Base-by-base conservation (phyloP, 2,113 vertebrate species). In the Rhodinocichla rosea region DNA sequence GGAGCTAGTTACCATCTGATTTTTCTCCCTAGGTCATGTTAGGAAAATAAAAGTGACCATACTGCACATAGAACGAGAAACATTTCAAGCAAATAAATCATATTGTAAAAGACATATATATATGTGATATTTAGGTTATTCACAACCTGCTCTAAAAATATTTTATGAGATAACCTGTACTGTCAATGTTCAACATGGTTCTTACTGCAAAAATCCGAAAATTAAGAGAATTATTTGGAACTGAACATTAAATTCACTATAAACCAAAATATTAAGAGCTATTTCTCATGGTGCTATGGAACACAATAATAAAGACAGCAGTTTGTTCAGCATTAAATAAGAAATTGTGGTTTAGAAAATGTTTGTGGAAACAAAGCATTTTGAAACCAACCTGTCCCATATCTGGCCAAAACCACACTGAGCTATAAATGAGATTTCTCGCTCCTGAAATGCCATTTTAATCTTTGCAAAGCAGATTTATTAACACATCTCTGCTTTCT, bases 311-410 rank as follows among this genome's bases (percentile, higher is more conserved):
- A 92, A 83, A 76, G n/a, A 63, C 19, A 87, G 33, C 26, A 42
- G 40, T 90, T 91, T 90, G 4, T 83, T 92, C 89, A 87, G 27
- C 53, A 83, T 65, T 62, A 95, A 78, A 35, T 62, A 89, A 57
- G 26, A 95, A 94, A 77, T 71, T 6, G 1, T 74, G 16, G 20
- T 47, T 97, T 95, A 90, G 53, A 79, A 96, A 93, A 91, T 47
- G 21, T 49, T 90, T n/a, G 65, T 93, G 69, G 81, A 95, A 92
- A 87, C 21, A 90, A 83, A 90, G 32, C 53, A 60, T 79, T 94
- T 94, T 83, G 67, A 94, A 95, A 79, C 8, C 26, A 89, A 49
- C 40, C 90, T 87, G 28, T 81, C 70, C 88, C 33, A 13, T 78
- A 47, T 32, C 19, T 59, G 53, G 67, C 55, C 56, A 92, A 93